Evolutionary conservation across 2,888 invertebrate species (phyloP), one percentile per base, ranked within the genome.

Genomic region (Polia nebulosa): DNA sequence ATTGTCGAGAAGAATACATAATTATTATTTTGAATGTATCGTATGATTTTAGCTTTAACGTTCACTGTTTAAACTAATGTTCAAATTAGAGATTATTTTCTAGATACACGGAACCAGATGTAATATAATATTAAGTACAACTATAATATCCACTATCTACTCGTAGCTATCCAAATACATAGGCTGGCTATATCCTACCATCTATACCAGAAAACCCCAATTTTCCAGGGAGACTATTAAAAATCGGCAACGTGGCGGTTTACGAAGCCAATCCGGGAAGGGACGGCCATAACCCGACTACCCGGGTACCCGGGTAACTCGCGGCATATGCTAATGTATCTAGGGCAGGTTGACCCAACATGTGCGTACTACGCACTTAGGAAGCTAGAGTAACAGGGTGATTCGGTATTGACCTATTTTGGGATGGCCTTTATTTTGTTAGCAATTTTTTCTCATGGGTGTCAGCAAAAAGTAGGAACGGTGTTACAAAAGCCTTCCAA

Each of bases 261-360:
- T 63, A 67, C 61, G 61, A 59, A 62, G 74, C 75, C 62, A 59
- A 76, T 74, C 61, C 55, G 79, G 79, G 22, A 51, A 76, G 55
- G 79, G 79, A 67, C 67, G 34, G 61, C 53, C 32, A 73, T 76
- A 58, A 76, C 79, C 72, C 22, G 52, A 34, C 32, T 45, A 39
- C 44, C 66, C 52, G 66, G 17, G 13, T 44, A 52, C 65, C 67
- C 51, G 47, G 32, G 59, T 59, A 41, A 58, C 58, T 47, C 72
- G 49, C 44, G 34, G 55, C 75, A 51, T 74, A 79, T 76, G 76
- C 79, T 75, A 78, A 75, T 75, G 49, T 72, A 53, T 72, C 36
- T 41, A 39, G 78, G 41, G 63, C 78, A 74, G 72, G 63, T 63
- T 57, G 73, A 62, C 51, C 78, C 49, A 22, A 72, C 64, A 75